Evolutionary conservation across 2,113 vertebrate species (phyloP).

Genomic region (Rynchops niger): DNA sequence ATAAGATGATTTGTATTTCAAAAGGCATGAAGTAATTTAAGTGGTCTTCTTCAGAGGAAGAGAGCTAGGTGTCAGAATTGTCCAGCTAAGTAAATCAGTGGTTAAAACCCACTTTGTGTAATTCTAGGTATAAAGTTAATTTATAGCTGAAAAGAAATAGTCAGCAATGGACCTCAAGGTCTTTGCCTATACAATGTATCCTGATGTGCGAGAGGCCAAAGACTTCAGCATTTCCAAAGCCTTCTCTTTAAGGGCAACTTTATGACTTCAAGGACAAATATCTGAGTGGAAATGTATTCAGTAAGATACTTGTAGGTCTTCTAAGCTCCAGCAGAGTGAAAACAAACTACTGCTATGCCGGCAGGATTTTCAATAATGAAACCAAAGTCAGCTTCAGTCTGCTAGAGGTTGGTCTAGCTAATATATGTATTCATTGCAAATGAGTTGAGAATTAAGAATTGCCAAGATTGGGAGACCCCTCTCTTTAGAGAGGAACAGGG

Average conservation of each 20-base stretch:
- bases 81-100: not conserved
- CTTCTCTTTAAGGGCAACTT: not conserved
- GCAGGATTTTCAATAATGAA: not conserved
- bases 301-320: not conserved
- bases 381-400: not conserved
- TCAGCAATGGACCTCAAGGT: not conserved
- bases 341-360: not conserved
- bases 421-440: not conserved
- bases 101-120: not conserved
- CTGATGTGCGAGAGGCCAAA: not conserved
- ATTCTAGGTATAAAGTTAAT: not conserved
- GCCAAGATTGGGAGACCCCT: not conserved
- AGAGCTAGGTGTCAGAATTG: not conserved
- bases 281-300: not conserved
- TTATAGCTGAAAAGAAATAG: not conserved
- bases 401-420: not conserved
- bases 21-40: not conserved
- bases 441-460: not conserved
- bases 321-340: not conserved
- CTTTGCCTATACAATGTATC: fast-evolving
- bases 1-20: not conserved
- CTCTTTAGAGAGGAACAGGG: not conserved
- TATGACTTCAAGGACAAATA: not conserved
- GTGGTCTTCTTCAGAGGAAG: not conserved
- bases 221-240: not conserved